Base-by-base conservation (phyloP, 2,113 vertebrate species). In the Megaceryle maxima region DNA sequence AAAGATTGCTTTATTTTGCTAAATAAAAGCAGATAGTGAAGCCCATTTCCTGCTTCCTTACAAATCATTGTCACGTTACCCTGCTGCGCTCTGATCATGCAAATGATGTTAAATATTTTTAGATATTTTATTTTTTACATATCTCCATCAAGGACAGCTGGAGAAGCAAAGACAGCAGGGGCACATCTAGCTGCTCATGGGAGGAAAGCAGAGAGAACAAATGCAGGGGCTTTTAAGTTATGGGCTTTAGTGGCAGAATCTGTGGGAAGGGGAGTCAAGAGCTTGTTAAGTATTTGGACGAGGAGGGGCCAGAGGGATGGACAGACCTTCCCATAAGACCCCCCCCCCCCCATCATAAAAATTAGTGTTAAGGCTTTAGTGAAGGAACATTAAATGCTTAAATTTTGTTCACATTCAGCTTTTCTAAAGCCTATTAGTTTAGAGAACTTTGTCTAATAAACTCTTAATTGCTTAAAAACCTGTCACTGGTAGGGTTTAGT, bases 51-150 rank as follows among this genome's bases (percentile, higher is more conserved):
- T 16, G 11, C 63, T 72, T 74, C 46, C 46, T 37, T 20, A 33
- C 31, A 69, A 17, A 63, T 5, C 0, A 0, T 13, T 10, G 3
- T 2, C 50, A 4, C 0, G 0, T 26, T 24, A 28, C 19, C 21
- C 59, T 48, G 35, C 76, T 62, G 72, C 33, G 1, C 0, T 0
- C 51, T 19, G 29, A 39, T 33, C 24, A 8, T 14, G 28, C 31
- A 43, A 80, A 15, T 18, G 4, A 29, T 29, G 5, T 16, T 46
- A 4, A 18, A 59, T 62, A 39, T 70, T 73, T 41, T 6, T 3
- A 31, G n/a, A 20, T 43, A 11, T 50, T 51, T 64, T 4, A 46
- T 46, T 86, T 53, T 73, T 50, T 9, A 3, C 44, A 39, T 31
- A 3, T 73, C 35, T 70, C 46, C 43, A 3, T 63, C 35, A 2